Percentiles rank a stretch among this genome's conserved stretches.
These are phyloP conservation scores for Pocota personata DNA, from an alignment of 2,888 invertebrate species.

Conservation along the genomic window DNA sequence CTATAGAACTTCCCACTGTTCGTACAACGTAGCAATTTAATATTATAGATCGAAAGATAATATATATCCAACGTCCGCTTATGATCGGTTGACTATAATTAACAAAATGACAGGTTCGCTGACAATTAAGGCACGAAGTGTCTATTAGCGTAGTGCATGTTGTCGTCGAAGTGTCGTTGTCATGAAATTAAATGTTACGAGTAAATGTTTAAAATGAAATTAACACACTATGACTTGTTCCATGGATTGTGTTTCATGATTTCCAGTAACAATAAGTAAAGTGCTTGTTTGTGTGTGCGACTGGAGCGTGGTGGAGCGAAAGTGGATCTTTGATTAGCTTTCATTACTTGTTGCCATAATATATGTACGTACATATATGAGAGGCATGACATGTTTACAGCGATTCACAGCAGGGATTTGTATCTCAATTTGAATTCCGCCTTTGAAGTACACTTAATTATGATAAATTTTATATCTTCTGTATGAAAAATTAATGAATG, in stretches of 20 bases:
- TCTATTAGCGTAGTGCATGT: conserved; percentile 61
- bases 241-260: conserved; percentile 16
- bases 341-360: background rate
- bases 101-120: conserved; percentile 69
- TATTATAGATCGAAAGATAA: conserved; percentile 64
- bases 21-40: conserved; percentile 29
- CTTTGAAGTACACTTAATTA: background rate
- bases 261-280: conserved; percentile 4
- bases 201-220: conserved; percentile 64
- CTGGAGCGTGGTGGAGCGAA: conserved; percentile 25
- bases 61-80: conserved; percentile 57
- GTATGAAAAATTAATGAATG: background rate
- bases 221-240: conserved; percentile 58
- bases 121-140: conserved; percentile 74
- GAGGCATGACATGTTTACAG: conserved; percentile 16
- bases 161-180: conserved; percentile 68
- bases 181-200: conserved; percentile 63
- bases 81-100: conserved; percentile 70
- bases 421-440: background rate
- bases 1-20: background rate
- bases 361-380: background rate
- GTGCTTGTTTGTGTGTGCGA: background rate
- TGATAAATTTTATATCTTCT: background rate
- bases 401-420: background rate
- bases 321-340: conserved; percentile 24